These are phyloP conservation scores for Gryllus bimaculatus DNA, from an alignment of 1,140 invertebrate genomes.

Conservation along the genomic window DNA sequence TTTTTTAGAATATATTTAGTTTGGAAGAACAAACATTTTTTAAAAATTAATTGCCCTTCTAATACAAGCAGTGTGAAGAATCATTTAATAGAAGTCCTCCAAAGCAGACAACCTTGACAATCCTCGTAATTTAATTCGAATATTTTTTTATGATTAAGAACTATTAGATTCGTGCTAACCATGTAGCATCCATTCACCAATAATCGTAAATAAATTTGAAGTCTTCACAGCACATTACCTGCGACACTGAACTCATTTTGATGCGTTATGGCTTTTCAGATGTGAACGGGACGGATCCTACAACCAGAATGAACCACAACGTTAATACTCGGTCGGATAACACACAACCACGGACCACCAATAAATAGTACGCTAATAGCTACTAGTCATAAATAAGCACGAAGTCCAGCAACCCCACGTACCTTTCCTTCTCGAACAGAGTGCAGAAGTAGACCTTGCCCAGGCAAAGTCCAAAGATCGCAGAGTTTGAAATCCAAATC, in stretches of 20 bases:
- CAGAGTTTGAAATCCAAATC: background rate
- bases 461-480: background rate
- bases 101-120: background rate
- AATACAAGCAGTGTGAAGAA: background rate
- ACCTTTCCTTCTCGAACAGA: background rate
- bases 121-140: background rate
- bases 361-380: background rate
- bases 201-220: background rate
- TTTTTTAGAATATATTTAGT: too few relatives aligned
- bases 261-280: background rate
- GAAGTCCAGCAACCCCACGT: background rate
- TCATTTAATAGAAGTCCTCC: background rate
- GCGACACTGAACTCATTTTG: background rate
- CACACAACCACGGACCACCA: background rate
- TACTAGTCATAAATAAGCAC: background rate
- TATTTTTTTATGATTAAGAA: background rate
- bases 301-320: background rate
- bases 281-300: background rate
- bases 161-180: background rate
- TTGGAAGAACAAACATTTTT: too few relatives aligned
- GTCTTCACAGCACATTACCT: background rate
- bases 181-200: background rate
- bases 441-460: background rate
- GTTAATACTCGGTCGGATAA: background rate
- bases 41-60: too few relatives aligned